Conservation (phyloP, 2,797 vertebrate species). For the Coracias cyanogaster region DNA sequence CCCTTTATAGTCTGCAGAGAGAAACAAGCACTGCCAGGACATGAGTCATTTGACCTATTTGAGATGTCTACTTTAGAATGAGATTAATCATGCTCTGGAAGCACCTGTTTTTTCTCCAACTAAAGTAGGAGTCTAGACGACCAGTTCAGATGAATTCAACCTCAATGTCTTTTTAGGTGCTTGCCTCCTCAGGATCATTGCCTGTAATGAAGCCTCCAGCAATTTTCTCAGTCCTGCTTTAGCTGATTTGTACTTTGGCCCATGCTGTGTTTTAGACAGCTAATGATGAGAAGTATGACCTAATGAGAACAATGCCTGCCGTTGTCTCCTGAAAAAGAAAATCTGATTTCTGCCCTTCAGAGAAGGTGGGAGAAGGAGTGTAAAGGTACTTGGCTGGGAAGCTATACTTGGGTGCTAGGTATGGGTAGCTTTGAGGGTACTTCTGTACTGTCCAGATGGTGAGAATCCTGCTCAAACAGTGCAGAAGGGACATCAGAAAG, state of each 20-base stretch:
- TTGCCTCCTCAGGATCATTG: not conserved
- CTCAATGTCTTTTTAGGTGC: not conserved
- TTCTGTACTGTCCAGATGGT: not conserved
- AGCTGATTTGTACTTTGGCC: slow-evolving; percentile 3
- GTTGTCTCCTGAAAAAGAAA: not conserved
- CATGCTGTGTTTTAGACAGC: slow-evolving; percentile 33
- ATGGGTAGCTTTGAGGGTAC: not conserved
- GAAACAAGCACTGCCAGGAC: slow-evolving; percentile 43
- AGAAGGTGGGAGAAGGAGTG: not conserved
- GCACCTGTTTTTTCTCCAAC: slow-evolving; percentile 46
- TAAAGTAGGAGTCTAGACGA: slow-evolving; percentile 62
- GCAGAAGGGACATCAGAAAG: not conserved
- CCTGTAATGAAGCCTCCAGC: slow-evolving; percentile 36
- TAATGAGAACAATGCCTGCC: slow-evolving; percentile 19
- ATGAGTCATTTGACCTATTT: slow-evolving; percentile 66
- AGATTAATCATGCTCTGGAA: slow-evolving; percentile 44
- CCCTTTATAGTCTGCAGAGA: slow-evolving; percentile 25
- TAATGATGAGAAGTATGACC: slow-evolving; percentile 25
- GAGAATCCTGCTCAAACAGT: not conserved
- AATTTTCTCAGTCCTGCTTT: slow-evolving; percentile 2
- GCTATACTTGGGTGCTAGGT: fast-evolving
- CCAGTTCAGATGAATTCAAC: slow-evolving; percentile 19
- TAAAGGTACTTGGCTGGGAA: not conserved
- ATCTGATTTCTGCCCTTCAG: slow-evolving; percentile 2
- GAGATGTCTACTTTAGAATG: slow-evolving; percentile 44